Evolutionary conservation across 2,797 vertebrate genomes (phyloP).

Genomic region (Poeciliopsis gracilis): DNA sequence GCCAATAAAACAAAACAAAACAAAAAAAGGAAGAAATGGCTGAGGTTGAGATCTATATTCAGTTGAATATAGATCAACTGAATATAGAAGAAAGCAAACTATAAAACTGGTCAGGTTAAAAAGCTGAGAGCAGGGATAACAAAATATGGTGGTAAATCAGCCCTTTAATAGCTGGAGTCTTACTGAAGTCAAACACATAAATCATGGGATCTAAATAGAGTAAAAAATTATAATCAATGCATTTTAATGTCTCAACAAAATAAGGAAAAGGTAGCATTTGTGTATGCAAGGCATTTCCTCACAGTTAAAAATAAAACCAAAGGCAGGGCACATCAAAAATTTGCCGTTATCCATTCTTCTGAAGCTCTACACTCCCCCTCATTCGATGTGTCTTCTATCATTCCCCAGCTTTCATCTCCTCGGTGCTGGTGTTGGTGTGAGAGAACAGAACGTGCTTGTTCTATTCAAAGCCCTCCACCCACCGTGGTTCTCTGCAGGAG

Average conservation of each 20-base stretch:
- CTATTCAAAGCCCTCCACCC: slow-evolving; percentile 48
- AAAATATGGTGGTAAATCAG: slow-evolving; percentile 17
- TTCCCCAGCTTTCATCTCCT: slow-evolving; percentile 57
- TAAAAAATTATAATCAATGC: neutral
- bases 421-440: slow-evolving; percentile 27
- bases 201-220: neutral
- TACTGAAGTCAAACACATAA: slow-evolving; percentile 13
- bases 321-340: slow-evolving; percentile 34
- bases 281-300: neutral
- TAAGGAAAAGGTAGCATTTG: slow-evolving; percentile 19
- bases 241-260: slow-evolving; percentile 14
- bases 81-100: neutral
- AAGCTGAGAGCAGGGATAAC: slow-evolving; percentile 12
- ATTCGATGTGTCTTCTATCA: slow-evolving; percentile 26
- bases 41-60: neutral
- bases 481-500: slow-evolving; percentile 51
- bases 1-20: no score
- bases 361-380: slow-evolving; percentile 34
- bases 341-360: slow-evolving; percentile 40
- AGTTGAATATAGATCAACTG: no score
- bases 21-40: neutral
- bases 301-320: slow-evolving; percentile 32
- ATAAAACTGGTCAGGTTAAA: neutral
- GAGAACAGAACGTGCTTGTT: slow-evolving; percentile 44
- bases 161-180: neutral